Evolutionary conservation across 2,888 invertebrate genomes (phyloP), one percentile per base, ranked within the genome.

Genomic region (Galerucella calmariensis): DNA sequence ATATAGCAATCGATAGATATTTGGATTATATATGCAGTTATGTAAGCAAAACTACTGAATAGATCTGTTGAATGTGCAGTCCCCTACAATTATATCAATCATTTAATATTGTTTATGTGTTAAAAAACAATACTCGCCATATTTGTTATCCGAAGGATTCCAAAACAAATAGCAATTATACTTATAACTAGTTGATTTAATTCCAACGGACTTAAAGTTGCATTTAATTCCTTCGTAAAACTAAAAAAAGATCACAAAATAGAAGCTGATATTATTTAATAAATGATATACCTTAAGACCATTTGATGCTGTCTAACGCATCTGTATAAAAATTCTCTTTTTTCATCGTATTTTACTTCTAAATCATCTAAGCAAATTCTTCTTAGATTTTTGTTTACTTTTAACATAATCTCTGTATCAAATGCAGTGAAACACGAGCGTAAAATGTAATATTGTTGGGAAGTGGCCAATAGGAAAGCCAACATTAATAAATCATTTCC

Each of bases 151-250:
- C 48, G 24, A 6, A 67, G 51, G 4, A 48, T 27, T 14, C 48
- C 66, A 53, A 67, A 51, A 67, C 66, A 53, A 51, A 67, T 24
- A 20, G 48, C 51, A 51, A 20, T 48, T 48, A 67, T 51, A 24
- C 51, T 51, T 24, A 51, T n/a, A 9, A 27, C 51, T 8, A 67
- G 27, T 51, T 67, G 51, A 27, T 20, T 48, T 27, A 67, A 12
- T 27, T 67, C 66, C 27, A 48, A 27, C 11, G 66, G 66, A 51
- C 53, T 67, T 48, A 67, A 51, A 27, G 51, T 27, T 27, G 46
- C 2, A 14, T 67, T 67, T 14, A 67, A 27, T 51, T 48, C 9
- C 9, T 67, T 67, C 12, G 48, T 51, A 27, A 51, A 67, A 27
- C 66, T 67, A 24, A 24, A 67, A 48, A 14, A 16, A 1, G 20